Percentiles rank a stretch among this genome's conserved stretches.
phyloP scores from a whole-genome alignment of 2,888 invertebrate genomes.

The Eurois occulta region DNA sequence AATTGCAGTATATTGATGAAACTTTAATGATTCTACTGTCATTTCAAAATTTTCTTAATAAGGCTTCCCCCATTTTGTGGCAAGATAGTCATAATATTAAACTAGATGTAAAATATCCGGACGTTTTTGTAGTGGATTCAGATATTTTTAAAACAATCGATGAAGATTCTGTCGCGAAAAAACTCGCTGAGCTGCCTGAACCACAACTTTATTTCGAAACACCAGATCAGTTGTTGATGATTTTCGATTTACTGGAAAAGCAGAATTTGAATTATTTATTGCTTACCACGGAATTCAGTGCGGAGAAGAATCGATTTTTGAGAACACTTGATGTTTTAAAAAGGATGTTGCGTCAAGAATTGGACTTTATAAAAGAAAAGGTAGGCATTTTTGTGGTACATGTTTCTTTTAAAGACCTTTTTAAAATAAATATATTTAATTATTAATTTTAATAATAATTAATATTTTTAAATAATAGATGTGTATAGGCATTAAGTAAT shows the following conservation, averaged over 20 bases:
- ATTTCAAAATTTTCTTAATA: conserved; percentile 85
- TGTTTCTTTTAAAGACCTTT: background rate
- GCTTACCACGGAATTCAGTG: conserved; percentile 84
- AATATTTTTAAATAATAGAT: no score
- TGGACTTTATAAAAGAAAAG: conserved; percentile 82
- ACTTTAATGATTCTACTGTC: conserved; percentile 84
- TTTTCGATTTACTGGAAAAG: conserved; percentile 83
- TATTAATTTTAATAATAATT: conserved; percentile 42
- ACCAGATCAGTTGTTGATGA: conserved; percentile 80
- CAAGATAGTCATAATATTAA: conserved; percentile 79
- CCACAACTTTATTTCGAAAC: conserved; percentile 83
- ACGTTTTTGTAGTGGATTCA: conserved; percentile 79
- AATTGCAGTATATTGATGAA: conserved; percentile 86
- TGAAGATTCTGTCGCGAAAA: conserved; percentile 71
- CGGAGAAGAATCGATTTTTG: conserved; percentile 83
- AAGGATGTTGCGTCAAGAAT: conserved; percentile 75
- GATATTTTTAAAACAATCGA: conserved; percentile 81
- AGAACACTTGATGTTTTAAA: conserved; percentile 79
- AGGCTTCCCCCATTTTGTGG: conserved; percentile 86
- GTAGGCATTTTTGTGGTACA: conserved; percentile 66
- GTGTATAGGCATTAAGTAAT: background rate
- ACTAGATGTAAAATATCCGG: conserved; percentile 75
- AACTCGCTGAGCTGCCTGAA: conserved; percentile 76
- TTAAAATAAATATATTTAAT: background rate
- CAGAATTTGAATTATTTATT: conserved; percentile 87